Evolutionary conservation across 2,888 invertebrate genomes (phyloP).

Genomic region (Volucella zonaria): DNA sequence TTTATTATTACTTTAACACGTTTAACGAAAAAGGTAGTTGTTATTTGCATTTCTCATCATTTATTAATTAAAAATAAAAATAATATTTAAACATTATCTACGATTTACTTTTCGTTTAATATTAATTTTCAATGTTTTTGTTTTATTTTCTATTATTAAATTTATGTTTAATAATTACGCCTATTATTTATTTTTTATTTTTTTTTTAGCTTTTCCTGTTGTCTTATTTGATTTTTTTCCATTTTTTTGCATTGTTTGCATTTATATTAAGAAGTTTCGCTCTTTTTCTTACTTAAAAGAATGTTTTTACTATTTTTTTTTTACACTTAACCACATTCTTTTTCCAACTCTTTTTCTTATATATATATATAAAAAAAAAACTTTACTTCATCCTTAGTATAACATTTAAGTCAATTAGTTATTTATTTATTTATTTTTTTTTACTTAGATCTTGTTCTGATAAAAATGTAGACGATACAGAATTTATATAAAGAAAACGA

Average conservation of each 20-base stretch:
- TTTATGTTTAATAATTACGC: constrained; percentile 65
- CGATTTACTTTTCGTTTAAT: constrained; percentile 50
- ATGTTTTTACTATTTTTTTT: constrained; percentile 43
- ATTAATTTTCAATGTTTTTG: constrained; percentile 41
- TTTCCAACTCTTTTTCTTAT: constrained; percentile 30
- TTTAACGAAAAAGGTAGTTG: constrained; percentile 73
- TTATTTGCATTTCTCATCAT: constrained; percentile 71
- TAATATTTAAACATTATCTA: constrained; percentile 72
- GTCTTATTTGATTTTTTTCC: constrained; percentile 41
- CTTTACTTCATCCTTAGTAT: constrained; percentile 66
- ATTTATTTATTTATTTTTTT: constrained; percentile 31
- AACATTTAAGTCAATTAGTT: constrained; percentile 61
- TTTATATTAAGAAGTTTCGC: constrained; percentile 52
- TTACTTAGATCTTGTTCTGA: constrained; percentile 69
- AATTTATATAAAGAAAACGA: neutral
- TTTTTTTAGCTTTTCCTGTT: constrained; percentile 24
- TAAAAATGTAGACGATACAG: constrained; percentile 22
- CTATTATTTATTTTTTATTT: constrained; percentile 70
- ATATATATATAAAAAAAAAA: constrained; percentile 44
- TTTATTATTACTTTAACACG: constrained; percentile 73
- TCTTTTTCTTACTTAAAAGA: constrained; percentile 34
- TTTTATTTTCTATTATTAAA: constrained; percentile 39
- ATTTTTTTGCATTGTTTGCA: constrained; percentile 19
- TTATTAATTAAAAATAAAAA: constrained; percentile 71
- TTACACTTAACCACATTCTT: constrained; percentile 50